phyloP scores from a whole-genome alignment of 2,888 invertebrate genomes.

The Diplazon laetatorius region DNA sequence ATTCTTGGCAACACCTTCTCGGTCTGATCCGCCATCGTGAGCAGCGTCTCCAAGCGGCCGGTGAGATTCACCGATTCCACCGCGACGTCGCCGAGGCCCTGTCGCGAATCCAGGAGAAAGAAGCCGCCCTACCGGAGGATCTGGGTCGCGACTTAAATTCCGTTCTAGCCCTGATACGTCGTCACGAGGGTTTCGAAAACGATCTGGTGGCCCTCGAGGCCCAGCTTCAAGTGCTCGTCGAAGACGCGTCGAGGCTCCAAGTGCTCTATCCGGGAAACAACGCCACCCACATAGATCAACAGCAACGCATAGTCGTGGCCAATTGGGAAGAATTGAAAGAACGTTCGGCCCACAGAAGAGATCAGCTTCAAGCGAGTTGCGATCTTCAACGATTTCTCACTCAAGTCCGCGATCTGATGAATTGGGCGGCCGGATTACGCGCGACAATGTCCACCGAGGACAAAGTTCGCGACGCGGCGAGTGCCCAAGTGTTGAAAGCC shows the following conservation, averaged over 20 bases:
- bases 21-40: constrained; percentile 94
- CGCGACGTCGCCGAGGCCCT: constrained; percentile 96
- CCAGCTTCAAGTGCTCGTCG: constrained; percentile 94
- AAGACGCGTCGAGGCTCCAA: constrained; percentile 95
- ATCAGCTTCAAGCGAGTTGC: constrained; percentile 92
- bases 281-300: constrained; percentile 93
- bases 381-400: constrained; percentile 95
- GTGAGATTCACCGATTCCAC: constrained; percentile 98
- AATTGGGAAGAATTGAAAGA: constrained; percentile 95
- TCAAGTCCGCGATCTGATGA: constrained; percentile 92
- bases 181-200: constrained; percentile 96
- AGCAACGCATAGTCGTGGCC: constrained; percentile 92
- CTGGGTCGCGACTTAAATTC: constrained; percentile 93
- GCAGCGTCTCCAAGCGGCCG: constrained; percentile 94
- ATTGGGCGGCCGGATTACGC: constrained; percentile 93
- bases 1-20: constrained; percentile 94
- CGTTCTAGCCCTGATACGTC: constrained; percentile 91
- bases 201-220: constrained; percentile 96
- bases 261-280: constrained; percentile 95
- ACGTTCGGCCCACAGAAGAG: constrained; percentile 90
- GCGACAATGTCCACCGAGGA: constrained; percentile 91
- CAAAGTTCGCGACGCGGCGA: constrained; percentile 91
- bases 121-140: constrained; percentile 92
- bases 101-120: constrained; percentile 94
- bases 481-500: constrained; percentile 91